Evolutionary conservation across 2,113 vertebrate species (phyloP).

Genomic region (Heteronetta atricapilla): DNA sequence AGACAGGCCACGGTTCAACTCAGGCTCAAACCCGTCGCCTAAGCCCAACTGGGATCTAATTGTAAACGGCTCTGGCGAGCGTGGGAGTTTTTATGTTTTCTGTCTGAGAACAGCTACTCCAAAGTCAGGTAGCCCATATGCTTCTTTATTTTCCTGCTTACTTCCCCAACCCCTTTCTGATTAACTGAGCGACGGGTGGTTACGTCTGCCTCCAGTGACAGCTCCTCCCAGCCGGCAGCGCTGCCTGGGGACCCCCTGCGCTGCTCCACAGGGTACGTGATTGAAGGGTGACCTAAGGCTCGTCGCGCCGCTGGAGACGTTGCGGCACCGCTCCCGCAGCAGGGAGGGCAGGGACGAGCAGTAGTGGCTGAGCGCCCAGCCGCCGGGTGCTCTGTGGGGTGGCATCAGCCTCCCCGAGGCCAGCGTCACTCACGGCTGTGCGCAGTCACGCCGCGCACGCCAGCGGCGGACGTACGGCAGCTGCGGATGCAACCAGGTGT

Average conservation of each 20-base stretch:
- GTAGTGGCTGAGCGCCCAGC: neutral
- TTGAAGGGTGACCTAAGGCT: neutral
- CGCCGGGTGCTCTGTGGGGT: neutral
- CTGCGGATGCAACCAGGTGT: neutral
- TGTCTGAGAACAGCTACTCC: neutral
- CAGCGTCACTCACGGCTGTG: neutral
- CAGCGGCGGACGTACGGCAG: rapidly evolving
- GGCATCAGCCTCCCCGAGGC: neutral
- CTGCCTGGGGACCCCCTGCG: neutral
- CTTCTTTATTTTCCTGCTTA: constrained; percentile 17
- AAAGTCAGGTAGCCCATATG: constrained; percentile 28
- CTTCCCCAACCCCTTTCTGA: neutral
- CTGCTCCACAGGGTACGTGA: neutral
- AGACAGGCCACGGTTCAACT: neutral
- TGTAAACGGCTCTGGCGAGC: neutral
- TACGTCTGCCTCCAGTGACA: neutral
- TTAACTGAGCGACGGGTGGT: neutral
- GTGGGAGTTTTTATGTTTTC: constrained; percentile 23
- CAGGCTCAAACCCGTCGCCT: constrained; percentile 8
- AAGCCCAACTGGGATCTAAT: neutral
- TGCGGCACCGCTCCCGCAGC: neutral
- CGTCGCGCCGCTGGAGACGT: neutral
- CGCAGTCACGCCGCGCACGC: rapidly evolving
- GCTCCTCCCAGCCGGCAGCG: neutral
- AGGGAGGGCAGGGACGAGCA: neutral